Evolutionary conservation across 2,888 invertebrate genomes (phyloP), one percentile per base, ranked within the genome.

Genomic region (Coenonympha arcania): DNA sequence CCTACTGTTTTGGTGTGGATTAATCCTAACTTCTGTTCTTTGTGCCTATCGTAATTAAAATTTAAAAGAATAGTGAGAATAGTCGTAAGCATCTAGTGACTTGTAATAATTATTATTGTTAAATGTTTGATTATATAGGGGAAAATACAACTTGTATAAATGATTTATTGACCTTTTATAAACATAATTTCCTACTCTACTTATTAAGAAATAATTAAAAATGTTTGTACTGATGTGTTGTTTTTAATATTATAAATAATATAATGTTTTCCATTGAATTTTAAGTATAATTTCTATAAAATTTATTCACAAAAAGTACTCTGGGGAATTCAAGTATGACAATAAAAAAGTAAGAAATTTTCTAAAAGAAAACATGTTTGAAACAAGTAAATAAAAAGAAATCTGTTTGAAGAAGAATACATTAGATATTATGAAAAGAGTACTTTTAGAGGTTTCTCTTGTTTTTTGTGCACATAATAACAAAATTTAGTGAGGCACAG

Each of bases 1-100:
- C n/a, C n/a, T 11, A 15, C 13, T 1, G 28, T 11, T 41, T 18
- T 18, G 24, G 26, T 45, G 45, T 45, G 37, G 45, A 37, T 26
- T 45, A 19, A 19, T 28, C 19, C 28, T 15, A 48, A 49, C 46
- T 18, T 26, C 13, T 34, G 34, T 47, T 48, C 30, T 45, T 50
- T 50, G 48, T 55, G n/a, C n/a, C n/a, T n/a, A 49, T 44, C 41
- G 51, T 33, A 34, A 49, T 43, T 39, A 51, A 42, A 48, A 48
- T 47, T 47, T 24, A 41, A 22, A 57, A 56, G 41, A 55, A 55
- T 60, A 60, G 60, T 60, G 60, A 60, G 60, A 60, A 45, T 60
- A 60, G 28, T 41, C 44, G 26, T 60, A 60, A 60, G 59, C 36
- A 31, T 39, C 30, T 55, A 43, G 40, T 45, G 39, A 26, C 36